Conservation (phyloP, 1,140 invertebrate genomes). For the Batillaria attramentaria region DNA sequence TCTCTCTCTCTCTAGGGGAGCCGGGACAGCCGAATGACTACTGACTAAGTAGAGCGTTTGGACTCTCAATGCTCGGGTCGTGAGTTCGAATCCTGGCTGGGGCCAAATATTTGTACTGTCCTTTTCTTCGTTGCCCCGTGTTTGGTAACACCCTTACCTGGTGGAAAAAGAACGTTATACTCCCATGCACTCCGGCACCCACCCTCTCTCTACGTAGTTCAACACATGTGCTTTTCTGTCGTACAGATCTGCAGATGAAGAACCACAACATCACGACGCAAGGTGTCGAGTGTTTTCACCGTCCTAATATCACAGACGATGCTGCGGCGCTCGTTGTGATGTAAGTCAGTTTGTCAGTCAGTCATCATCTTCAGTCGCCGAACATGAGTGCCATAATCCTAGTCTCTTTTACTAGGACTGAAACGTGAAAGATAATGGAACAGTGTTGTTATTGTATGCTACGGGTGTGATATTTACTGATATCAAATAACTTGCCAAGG, state of each 20-base stretch:
- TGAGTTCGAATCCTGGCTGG: no score
- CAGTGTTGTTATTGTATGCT: not conserved
- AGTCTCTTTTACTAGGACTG: constrained; percentile 25
- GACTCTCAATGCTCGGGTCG: not conserved
- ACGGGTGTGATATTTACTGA: not conserved
- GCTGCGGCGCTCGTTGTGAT: not conserved
- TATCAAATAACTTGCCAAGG: not conserved
- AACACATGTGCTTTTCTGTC: not conserved
- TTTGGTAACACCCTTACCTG: no score
- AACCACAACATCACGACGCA: not conserved
- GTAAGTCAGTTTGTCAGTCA: no score
- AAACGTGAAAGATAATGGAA: constrained; percentile 37
- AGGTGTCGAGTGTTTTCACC: not conserved
- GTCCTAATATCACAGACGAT: not conserved
- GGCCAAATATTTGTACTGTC: no score
- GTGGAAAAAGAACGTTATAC: no score
- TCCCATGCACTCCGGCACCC: no score
- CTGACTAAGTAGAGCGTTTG: not conserved
- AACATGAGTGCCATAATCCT: not conserved
- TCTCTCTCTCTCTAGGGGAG: no score
- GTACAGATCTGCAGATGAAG: not conserved
- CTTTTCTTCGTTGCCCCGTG: no score
- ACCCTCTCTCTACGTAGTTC: no score
- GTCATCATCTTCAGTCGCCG: no score
- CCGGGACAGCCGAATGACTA: not conserved